These are phyloP conservation scores for Platygyra sinensis DNA, from an alignment of 64 coral and sea anemone species.

Conservation along the genomic window DNA sequence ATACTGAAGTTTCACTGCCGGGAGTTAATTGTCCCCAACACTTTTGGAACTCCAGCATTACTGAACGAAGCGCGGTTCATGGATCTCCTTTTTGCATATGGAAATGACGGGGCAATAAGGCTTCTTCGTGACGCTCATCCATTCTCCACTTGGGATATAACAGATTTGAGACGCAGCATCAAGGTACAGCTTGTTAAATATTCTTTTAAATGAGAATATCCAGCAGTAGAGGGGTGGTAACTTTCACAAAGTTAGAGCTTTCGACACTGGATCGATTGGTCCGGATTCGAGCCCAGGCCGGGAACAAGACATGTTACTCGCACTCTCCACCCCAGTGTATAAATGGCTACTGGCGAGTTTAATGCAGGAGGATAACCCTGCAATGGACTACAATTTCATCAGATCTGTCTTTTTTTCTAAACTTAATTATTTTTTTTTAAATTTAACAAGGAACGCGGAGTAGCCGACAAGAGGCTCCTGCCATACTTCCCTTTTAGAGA, in stretches of 20 bases:
- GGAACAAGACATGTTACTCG: no score
- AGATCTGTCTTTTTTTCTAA: neutral
- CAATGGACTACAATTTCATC: no score
- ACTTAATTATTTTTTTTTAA: neutral
- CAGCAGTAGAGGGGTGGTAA: no score
- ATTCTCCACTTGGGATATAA: slow-evolving; percentile 36
- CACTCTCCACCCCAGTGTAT: no score
- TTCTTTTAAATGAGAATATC: no score
- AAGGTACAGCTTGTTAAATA: slow-evolving; percentile 13
- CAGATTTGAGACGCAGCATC: slow-evolving; percentile 35
- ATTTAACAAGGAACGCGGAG: slow-evolving; percentile 67
- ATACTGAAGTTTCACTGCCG: slow-evolving; percentile 76
- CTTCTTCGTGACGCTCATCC: slow-evolving; percentile 20
- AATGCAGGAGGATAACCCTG: no score
- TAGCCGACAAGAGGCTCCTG: slow-evolving; percentile 35
- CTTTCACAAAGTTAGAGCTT: no score
- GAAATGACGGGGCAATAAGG: slow-evolving; percentile 19
- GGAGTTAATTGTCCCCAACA: slow-evolving; percentile 48
- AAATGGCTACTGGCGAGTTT: no score
- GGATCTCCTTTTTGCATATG: slow-evolving; percentile 57
- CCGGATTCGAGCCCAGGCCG: no score
- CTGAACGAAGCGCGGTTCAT: neutral
- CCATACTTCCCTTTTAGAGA: slow-evolving; percentile 78
- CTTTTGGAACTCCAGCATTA: slow-evolving; percentile 36
- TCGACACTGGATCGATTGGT: no score